Conservation (phyloP, 1,140 invertebrate species). For the Drosophila melanogaster region Release_6_plus_ISO1_MT NT_033779.5:17558001-17558500, state of each 20-base stretch:
- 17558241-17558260: too few species aligned
- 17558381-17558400: conserved; percentile 72
- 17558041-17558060: conserved; percentile 83
- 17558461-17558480: conserved; percentile 79
- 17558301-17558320: too few species aligned
- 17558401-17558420: conserved; percentile 34
- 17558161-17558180: too few species aligned
- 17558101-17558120: conserved; percentile 51
- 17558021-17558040: conserved; percentile 78
- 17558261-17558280: too few species aligned
- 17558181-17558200: too few species aligned
- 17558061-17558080: conserved; percentile 84
- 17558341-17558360: too few species aligned
- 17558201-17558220: too few species aligned
- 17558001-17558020: conserved; percentile 5
- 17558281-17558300: too few species aligned
- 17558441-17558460: conserved; percentile 76
- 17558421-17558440: conserved; percentile 39
- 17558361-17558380: conserved; percentile 60
- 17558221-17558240: too few species aligned
- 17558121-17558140: background rate
- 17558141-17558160: too few species aligned
- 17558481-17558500: conserved; percentile 76
- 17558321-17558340: too few species aligned
- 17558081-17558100: conserved; percentile 80